Conservation (phyloP, 2,888 invertebrate genomes). For the Catonia carolina region DNA sequence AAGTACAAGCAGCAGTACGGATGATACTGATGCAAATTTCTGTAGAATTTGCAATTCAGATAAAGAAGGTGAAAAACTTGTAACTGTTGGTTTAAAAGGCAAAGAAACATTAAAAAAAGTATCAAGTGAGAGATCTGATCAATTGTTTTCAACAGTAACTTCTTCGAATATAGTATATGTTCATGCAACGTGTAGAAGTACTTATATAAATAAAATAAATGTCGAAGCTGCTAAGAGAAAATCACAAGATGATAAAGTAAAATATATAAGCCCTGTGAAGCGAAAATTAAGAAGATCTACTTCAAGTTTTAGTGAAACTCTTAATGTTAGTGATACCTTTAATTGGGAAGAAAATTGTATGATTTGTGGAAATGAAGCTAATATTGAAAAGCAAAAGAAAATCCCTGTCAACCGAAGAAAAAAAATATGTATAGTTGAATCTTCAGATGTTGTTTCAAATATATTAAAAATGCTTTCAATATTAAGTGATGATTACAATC, state of each 20-base stretch:
- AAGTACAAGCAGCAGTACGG: no score
- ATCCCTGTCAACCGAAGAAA: neutral
- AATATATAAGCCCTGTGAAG: neutral
- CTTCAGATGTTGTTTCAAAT: neutral
- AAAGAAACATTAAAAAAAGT: no score
- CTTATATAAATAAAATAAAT: neutral
- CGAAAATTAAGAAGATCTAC: conserved; percentile 1
- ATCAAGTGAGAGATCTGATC: no score
- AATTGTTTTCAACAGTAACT: no score
- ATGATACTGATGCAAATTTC: no score
- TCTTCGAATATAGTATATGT: neutral
- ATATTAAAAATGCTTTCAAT: neutral
- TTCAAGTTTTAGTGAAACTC: neutral
- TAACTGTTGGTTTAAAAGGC: no score
- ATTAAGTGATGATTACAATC: neutral
- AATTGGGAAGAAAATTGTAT: neutral
- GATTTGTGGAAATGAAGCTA: neutral
- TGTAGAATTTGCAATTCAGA: no score
- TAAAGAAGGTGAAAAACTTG: no score
- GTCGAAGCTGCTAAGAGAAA: neutral
- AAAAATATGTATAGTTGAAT: neutral
- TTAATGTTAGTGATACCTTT: neutral
- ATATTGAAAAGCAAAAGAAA: conserved; percentile 4
- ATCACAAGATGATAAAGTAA: neutral
- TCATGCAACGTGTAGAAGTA: neutral